Evolutionary conservation across 2,113 vertebrate species (phyloP).

Genomic region (Falco punctatus): DNA sequence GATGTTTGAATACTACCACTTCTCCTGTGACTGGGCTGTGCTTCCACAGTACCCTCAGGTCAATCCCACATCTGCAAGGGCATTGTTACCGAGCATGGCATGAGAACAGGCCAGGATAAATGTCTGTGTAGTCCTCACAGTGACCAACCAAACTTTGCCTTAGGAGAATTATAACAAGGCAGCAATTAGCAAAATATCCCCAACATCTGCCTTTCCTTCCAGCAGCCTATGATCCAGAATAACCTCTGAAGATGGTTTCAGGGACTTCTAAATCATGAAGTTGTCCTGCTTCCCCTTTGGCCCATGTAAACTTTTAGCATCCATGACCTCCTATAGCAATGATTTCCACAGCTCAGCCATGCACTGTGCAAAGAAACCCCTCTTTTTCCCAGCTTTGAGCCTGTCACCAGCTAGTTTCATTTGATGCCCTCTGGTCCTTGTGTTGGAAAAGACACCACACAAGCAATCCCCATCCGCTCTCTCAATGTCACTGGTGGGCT

Average conservation of each 20-base stretch:
- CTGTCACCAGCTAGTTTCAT: neutral
- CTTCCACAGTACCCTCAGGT: neutral
- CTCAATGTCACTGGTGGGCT: neutral
- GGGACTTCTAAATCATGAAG: neutral
- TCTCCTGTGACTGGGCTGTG: neutral
- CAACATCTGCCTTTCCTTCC: neutral
- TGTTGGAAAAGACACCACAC: neutral
- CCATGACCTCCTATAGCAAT: neutral
- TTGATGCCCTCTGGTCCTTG: neutral
- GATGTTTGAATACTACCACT: neutral
- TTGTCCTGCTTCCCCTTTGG: neutral
- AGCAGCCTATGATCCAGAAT: neutral
- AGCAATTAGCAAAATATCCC: neutral
- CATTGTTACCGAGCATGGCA: accelerated
- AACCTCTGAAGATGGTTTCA: neutral
- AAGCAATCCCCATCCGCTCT: neutral
- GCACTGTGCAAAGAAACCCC: accelerated
- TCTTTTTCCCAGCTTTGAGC: neutral
- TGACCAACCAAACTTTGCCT: neutral
- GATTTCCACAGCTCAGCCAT: neutral
- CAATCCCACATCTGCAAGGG: neutral
- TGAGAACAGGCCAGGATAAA: neutral
- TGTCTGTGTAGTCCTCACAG: neutral
- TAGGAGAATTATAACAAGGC: neutral
- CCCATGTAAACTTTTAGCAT: neutral